These are phyloP conservation scores for Morbakka virulenta DNA, from an alignment of 30 jellyfish, hydroid and myxozoan species.

Conservation along the genomic window DNA sequence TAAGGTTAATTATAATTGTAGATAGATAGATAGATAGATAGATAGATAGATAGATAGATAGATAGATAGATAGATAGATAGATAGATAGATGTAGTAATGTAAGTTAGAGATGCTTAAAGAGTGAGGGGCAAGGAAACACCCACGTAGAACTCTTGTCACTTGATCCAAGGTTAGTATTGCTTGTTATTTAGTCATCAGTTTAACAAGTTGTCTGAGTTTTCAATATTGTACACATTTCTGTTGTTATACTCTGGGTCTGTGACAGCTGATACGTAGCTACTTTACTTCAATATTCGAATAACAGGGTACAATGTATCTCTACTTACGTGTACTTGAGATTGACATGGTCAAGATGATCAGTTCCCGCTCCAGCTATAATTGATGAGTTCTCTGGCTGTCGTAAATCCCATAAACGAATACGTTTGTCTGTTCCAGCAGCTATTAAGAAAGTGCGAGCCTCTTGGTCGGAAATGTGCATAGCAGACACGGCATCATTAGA, in stretches of 20 bases:
- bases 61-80: background rate
- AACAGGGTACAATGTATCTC: too few relatives aligned
- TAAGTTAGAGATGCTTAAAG: too few relatives aligned
- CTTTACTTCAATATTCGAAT: too few relatives aligned
- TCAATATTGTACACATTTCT: too few relatives aligned
- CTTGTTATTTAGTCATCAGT: too few relatives aligned
- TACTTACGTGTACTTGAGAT: slow-evolving; percentile 76
- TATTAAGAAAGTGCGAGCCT: slow-evolving; percentile 52
- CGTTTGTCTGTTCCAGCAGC: slow-evolving; percentile 94
- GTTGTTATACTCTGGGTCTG: too few relatives aligned
- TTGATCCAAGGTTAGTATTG: too few relatives aligned
- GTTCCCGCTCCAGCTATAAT: slow-evolving; percentile 93
- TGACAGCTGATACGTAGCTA: too few relatives aligned
- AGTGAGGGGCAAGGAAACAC: too few relatives aligned
- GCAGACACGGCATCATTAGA: slow-evolving; percentile 89
- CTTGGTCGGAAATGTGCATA: slow-evolving; percentile 73
- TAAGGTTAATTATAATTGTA: too few relatives aligned
- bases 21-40: background rate
- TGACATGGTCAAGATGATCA: slow-evolving; percentile 82
- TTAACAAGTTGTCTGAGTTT: too few relatives aligned
- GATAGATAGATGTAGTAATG: background rate
- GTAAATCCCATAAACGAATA: slow-evolving; percentile 89
- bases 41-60: background rate
- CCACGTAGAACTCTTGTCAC: too few relatives aligned
- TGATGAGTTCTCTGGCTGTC: slow-evolving; percentile 82